Conservation (phyloP, 2,113 vertebrate species). For the Mesoclemmys tuberculata region DNA sequence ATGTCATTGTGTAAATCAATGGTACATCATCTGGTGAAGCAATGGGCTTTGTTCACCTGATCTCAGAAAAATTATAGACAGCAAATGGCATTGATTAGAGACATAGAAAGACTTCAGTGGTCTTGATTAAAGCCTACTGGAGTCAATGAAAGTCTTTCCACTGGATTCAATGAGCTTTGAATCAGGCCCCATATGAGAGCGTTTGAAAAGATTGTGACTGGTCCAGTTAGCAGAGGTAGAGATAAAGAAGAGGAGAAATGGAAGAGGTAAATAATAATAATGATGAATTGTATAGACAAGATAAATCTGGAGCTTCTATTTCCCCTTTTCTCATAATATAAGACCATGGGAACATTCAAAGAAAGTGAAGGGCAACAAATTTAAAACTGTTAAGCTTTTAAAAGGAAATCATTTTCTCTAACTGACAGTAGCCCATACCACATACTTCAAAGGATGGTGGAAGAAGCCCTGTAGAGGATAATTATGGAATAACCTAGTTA, state of each 20-base stretch:
- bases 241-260: not conserved
- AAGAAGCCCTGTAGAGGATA: conserved; percentile 51
- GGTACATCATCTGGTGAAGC: not conserved
- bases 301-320: no score
- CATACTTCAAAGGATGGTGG: conserved; percentile 52
- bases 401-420: not conserved
- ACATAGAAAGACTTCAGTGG: not conserved
- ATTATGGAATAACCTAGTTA: conserved; percentile 26
- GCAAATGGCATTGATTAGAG: not conserved
- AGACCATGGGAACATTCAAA: no score
- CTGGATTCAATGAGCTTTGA: not conserved
- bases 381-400: no score
- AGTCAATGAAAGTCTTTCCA: not conserved
- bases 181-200: not conserved
- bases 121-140: no score
- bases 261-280: no score
- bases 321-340: no score
- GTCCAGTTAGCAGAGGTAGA: not conserved
- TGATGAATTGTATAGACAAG: no score
- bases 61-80: not conserved
- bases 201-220: not conserved
- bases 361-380: no score
- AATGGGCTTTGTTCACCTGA: not conserved
- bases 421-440: not conserved
- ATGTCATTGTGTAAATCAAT: not conserved